phyloP scores from a whole-genome alignment of 1,140 invertebrate species.

The Meloidogyne exigua region DNA sequence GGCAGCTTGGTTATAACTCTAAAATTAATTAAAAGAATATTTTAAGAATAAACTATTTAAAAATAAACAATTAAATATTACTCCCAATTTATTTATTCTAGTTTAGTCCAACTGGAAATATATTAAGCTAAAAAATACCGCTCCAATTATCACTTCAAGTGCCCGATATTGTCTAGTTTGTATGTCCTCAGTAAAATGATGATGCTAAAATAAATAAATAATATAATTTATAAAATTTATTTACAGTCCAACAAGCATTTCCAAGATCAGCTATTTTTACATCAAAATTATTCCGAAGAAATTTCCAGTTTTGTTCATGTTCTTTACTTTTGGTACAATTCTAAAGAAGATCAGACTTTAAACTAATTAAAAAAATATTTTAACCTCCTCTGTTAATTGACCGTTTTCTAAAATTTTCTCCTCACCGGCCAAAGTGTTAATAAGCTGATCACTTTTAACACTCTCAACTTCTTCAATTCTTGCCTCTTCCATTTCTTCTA shows the following conservation, averaged over 20 bases:
- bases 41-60: too few relatives aligned
- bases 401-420: neutral
- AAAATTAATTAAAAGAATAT: neutral
- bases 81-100: neutral
- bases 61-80: too few relatives aligned
- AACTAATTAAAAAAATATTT: neutral
- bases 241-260: conserved; percentile 98
- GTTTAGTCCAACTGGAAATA: too few relatives aligned
- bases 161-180: conserved; percentile 96
- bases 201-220: conserved; percentile 67
- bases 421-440: neutral
- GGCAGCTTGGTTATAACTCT: conserved; percentile 85
- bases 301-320: neutral
- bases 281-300: conserved; percentile 17
- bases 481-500: too few relatives aligned
- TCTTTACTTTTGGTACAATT: neutral
- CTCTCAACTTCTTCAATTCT: too few relatives aligned
- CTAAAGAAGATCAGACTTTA: neutral
- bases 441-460: neutral
- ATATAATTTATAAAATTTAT: conserved; percentile 12
- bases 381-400: neutral
- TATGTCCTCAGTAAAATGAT: conserved; percentile 92
- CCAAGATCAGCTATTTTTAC: conserved; percentile 83
- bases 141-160: conserved; percentile 88
- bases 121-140: conserved; percentile 65